Evolutionary conservation across 2,113 vertebrate species (phyloP).

Genomic region (Tachysurus fulvidraco): DNA sequence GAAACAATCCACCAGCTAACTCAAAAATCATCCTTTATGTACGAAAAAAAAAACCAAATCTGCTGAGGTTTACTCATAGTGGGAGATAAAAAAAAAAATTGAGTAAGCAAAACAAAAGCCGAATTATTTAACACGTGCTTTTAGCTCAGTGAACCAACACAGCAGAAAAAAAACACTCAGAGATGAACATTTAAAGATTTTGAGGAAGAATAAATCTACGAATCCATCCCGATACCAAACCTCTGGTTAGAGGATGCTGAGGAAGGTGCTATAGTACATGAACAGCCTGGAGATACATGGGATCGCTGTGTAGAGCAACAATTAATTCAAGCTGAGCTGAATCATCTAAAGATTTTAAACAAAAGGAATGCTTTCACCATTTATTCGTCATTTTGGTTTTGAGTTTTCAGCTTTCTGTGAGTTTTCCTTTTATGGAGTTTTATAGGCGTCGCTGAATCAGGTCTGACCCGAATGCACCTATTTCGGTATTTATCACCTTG

Average conservation of each 20-base stretch:
- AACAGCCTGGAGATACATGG: too few species aligned
- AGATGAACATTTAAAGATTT: background rate
- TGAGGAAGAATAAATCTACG: too few species aligned
- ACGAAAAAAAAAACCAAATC: background rate
- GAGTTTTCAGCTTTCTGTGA: background rate
- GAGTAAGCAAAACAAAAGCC: constrained; percentile 23
- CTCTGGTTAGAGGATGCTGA: too few species aligned
- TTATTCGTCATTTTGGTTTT: background rate
- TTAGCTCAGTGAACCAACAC: constrained; percentile 23
- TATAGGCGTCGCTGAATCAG: background rate
- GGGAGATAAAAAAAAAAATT: background rate
- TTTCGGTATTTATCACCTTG: background rate
- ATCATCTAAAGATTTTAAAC: background rate
- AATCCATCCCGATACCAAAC: too few species aligned
- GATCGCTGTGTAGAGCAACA: too few species aligned
- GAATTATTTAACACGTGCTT: constrained; percentile 40
- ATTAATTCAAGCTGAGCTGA: background rate
- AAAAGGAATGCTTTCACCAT: background rate
- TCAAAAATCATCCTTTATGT: background rate
- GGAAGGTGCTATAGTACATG: too few species aligned
- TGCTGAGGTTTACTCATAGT: background rate
- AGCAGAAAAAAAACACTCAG: constrained; percentile 16
- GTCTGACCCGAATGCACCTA: background rate
- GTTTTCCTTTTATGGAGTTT: background rate
- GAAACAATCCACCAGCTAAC: background rate